Conservation (phyloP, 1,140 invertebrate species). For the Forficula auricularia region DNA sequence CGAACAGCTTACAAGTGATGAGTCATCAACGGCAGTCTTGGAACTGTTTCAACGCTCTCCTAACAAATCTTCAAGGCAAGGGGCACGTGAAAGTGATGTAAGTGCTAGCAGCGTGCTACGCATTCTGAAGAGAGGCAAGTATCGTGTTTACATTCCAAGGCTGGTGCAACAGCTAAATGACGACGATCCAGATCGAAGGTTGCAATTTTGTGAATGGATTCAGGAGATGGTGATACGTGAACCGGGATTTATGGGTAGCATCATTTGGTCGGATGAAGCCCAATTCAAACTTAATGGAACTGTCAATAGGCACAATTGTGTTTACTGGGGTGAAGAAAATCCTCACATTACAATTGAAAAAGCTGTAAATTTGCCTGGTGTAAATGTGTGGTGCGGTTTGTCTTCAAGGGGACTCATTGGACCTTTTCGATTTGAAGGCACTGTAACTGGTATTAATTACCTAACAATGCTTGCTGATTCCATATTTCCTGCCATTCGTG, state of each 20-base stretch:
- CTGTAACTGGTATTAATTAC: too few relatives aligned
- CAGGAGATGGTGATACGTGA: neutral
- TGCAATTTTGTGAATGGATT: neutral
- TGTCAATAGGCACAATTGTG: neutral
- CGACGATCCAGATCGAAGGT: conserved; percentile 1
- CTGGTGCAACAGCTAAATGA: neutral
- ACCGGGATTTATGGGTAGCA: conserved; percentile 4
- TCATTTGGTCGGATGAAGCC: neutral
- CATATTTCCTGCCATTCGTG: too few relatives aligned
- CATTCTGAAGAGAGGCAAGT: conserved; percentile 3
- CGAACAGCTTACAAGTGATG: neutral
- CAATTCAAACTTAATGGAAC: conserved; percentile 4
- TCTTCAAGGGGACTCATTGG: too few relatives aligned
- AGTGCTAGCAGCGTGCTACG: neutral
- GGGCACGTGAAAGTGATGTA: conserved; percentile 2
- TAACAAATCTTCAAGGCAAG: conserved; percentile 5
- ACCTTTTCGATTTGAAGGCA: too few relatives aligned
- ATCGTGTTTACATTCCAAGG: neutral
- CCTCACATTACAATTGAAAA: too few relatives aligned
- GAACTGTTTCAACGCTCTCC: conserved; percentile 1
- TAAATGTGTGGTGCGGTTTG: too few relatives aligned
- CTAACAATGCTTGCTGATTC: too few relatives aligned
- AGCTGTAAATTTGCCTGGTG: too few relatives aligned
- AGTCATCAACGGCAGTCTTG: neutral
- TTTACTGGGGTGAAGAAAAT: too few relatives aligned